Evolutionary conservation across 1,140 invertebrate species (phyloP), one percentile per base, ranked within the genome.

Genomic region (Diabrotica undecimpunctata): DNA sequence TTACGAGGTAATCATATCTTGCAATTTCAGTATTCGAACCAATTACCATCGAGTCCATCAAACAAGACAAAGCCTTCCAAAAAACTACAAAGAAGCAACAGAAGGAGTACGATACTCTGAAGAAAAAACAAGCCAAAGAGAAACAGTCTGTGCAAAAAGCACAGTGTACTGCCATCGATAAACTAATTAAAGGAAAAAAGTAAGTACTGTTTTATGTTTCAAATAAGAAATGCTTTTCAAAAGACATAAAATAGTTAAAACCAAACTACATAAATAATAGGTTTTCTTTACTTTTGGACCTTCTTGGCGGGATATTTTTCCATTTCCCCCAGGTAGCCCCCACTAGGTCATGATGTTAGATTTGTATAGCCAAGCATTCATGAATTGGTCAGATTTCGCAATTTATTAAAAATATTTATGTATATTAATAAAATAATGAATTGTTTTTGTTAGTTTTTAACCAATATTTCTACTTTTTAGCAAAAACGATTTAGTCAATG

Each of bases 31-130:
- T 94, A 54, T 95, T 97, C 76, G 94, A 98, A 68, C 87, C 93
- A 0, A 94, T 99, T 62, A 97, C 94, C 0, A 85, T 95, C 10
- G 96, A 98, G 64, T 88, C 87, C 25, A 82, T 99, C 51, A 88
- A 91, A 39, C 87, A 90, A 72, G 96, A 99, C 76, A 99, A 99
- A 81, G 89, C 88, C 52, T 99, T 94, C 81, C 83, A 92, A 70
- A 99, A 99, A 82, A 88, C 94, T n/a, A 87, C 91, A 46, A 93
- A 95, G 74, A 99, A 98, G 77, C 96, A 99, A 72, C 90, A 94
- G 78, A 99, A 99, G 77, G 97, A 99, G 73, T 75, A 96, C 64
- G 97, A 99, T 67, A 83, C 90, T 8, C 82, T 98, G 79, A 91
- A 89, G 75, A 98, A 98, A 76, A 89, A 91, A 65, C 96, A 99